These are phyloP conservation scores for Thamnophis sirtalis DNA, from an alignment of 2,113 vertebrate species.

Conservation along the genomic window DNA sequence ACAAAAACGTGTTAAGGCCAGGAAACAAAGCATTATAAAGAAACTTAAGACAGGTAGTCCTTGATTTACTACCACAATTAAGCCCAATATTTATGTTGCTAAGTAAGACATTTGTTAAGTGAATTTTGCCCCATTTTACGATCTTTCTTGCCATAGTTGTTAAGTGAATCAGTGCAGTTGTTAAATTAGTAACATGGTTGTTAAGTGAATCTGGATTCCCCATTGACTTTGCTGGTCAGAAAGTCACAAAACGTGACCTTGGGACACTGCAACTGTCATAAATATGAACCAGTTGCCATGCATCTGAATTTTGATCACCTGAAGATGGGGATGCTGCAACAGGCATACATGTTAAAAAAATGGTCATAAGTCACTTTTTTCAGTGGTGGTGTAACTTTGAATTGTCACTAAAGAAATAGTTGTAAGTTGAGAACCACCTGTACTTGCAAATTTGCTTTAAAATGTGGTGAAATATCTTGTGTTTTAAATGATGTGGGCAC, in stretches of 20 bases:
- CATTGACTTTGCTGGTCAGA: background rate
- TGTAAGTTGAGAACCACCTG: background rate
- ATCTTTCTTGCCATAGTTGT: no score
- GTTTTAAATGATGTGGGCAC: background rate
- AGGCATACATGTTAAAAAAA: background rate
- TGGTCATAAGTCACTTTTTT: background rate
- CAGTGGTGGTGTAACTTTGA: background rate
- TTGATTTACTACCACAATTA: no score
- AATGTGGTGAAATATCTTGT: background rate
- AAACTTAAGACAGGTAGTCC: background rate
- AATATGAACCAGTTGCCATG: background rate
- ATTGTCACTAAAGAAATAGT: background rate
- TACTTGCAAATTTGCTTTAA: background rate
- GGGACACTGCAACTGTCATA: background rate
- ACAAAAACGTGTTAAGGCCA: background rate
- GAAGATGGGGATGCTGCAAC: background rate
- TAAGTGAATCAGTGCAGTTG: no score
- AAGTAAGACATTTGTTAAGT: no score
- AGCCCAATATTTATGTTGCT: no score
- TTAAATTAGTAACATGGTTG: no score
- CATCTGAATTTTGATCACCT: background rate
- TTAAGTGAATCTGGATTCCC: background rate
- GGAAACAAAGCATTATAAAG: background rate
- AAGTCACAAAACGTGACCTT: background rate
- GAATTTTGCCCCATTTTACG: no score